Evolutionary conservation across 1,140 invertebrate genomes (phyloP), one percentile per base, ranked within the genome.

Genomic region (Bacillus rossius): DNA sequence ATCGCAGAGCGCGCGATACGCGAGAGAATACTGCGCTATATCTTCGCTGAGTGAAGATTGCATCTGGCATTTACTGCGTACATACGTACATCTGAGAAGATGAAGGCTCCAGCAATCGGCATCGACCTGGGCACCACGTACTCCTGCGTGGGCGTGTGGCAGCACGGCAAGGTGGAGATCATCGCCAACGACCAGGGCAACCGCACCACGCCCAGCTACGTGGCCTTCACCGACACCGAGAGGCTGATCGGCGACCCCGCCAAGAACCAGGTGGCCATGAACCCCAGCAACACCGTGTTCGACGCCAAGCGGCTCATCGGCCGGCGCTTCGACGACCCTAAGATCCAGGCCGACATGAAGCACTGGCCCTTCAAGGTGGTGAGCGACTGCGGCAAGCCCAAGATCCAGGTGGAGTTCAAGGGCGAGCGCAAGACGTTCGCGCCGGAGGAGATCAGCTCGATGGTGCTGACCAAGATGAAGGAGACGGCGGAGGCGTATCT

Each of bases 151-250:
- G 89, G 86, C 42, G 87, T 91, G 2, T 91, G 83, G 76, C 85
- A 89, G 65, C 81, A 94, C 69, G 92, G 89, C 48, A 93, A 92
- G 75, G 87, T 95, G 41, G 92, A 94, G 74, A 94, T 95, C 67
- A 94, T 96, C 66, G 92, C 92, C 67, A 96, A 96, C 71, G 93
- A 96, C 71, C 92, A 94, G 77, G 94, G 93, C 19, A 96, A 96
- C 76, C 77, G 92, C 43, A 96, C 92, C 23, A 95, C 92, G 38
- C 92, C 92, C 8, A 89, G 87, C 55, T 96, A 94, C 75, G 92
- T 96, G 38, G 92, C 91, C 1, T 87, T 93, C 73, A 91, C 86
- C 1, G 89, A 92, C 60, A 86, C 84, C 0, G 90, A 93, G 69
- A 73, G 88, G 2, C 75, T 91, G 8, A 87, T 91, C 54, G 86